Evolutionary conservation across 2,113 vertebrate species (phyloP).

Genomic region (Pogonocichla stellata): DNA sequence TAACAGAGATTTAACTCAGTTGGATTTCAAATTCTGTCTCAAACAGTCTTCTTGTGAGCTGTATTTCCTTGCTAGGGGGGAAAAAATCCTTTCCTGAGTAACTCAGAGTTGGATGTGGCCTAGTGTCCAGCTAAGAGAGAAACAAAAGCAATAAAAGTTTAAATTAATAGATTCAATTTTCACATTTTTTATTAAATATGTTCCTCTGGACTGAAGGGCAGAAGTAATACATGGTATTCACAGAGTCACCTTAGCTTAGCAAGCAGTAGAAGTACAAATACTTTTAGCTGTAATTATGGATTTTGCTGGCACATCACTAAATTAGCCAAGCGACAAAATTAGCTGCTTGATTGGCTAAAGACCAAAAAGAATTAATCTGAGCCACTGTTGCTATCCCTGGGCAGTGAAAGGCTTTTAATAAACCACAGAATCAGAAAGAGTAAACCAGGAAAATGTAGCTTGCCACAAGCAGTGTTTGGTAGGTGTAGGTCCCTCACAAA

Average conservation of each 20-base stretch:
- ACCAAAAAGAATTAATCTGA: slow-evolving; percentile 53
- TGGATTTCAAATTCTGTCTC: neutral
- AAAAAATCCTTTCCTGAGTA: neutral
- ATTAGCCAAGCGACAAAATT: slow-evolving; percentile 64
- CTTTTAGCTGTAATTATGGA: slow-evolving; percentile 43
- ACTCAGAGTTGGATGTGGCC: neutral
- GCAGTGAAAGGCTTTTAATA: slow-evolving; percentile 36
- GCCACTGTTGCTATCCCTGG: slow-evolving; percentile 14
- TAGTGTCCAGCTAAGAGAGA: neutral
- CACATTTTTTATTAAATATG: neutral
- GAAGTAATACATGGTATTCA: neutral
- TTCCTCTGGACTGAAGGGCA: neutral
- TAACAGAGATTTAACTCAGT: neutral
- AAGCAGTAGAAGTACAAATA: slow-evolving; percentile 2
- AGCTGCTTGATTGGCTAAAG: slow-evolving; percentile 29
- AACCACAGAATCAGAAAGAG: slow-evolving; percentile 15
- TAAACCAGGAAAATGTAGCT: neutral
- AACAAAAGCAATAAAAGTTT: neutral
- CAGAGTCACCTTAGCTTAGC: slow-evolving; percentile 34
- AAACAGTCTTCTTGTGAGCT: neutral
- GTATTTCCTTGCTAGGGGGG: neutral
- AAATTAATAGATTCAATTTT: neutral
- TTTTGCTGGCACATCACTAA: slow-evolving; percentile 56
- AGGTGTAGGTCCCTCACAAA: neutral
- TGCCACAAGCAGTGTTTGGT: neutral